phyloP scores from a whole-genome alignment of 2,113 vertebrate species.

The Phyllostomus discolor region DNA sequence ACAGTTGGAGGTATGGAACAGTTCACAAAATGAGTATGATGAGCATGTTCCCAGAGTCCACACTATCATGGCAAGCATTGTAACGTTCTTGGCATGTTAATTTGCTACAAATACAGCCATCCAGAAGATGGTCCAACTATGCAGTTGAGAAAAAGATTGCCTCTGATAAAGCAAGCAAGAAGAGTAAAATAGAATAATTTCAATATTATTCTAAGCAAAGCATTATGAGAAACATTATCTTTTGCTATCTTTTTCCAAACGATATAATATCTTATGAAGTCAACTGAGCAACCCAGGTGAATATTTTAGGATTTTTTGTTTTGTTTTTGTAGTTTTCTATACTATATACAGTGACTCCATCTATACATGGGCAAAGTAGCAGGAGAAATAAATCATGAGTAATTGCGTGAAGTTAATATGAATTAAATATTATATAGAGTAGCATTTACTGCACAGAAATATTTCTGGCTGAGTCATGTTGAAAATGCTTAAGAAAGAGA shows the following conservation, averaged over 20 bases:
- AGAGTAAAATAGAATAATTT: not conserved
- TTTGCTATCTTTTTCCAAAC: not conserved
- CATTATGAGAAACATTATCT: not conserved
- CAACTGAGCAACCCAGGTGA: not conserved
- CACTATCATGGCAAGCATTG: not conserved
- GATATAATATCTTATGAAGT: constrained; percentile 7
- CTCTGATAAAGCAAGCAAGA: not conserved
- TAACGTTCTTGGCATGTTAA: not conserved
- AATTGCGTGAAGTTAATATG: not conserved
- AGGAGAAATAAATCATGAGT: not conserved
- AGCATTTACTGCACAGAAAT: not conserved
- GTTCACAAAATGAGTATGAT: not conserved
- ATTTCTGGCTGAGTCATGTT: not conserved
- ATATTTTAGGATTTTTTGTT: not conserved
- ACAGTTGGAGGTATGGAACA: not conserved
- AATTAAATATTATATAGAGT: not conserved
- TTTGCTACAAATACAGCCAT: not conserved
- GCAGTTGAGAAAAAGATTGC: not conserved
- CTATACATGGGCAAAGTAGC: not conserved
- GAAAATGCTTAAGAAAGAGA: not conserved
- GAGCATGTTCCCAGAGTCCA: not conserved
- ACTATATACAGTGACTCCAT: not conserved
- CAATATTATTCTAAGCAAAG: not conserved
- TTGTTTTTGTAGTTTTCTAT: not conserved
- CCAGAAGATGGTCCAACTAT: not conserved